phyloP scores from a whole-genome alignment of 2,888 invertebrate genomes.

The Dynastes tityus region DNA sequence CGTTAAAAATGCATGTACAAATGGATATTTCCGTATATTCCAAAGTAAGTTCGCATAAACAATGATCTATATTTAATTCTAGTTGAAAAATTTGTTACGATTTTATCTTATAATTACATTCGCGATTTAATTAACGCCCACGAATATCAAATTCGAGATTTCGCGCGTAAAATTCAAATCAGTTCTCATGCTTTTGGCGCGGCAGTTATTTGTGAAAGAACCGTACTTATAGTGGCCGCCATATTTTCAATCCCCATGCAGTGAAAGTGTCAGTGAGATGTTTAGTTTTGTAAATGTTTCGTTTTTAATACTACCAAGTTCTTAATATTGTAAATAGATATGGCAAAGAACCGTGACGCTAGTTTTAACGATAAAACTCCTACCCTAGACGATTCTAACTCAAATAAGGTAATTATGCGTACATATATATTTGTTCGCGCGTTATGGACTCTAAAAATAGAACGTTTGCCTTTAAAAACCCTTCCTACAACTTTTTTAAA shows the following conservation, averaged over 20 bases:
- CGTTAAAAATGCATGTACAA: slow-evolving; percentile 43
- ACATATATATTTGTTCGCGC: slow-evolving; percentile 64
- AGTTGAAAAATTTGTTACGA: not conserved
- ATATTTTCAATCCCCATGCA: slow-evolving; percentile 70
- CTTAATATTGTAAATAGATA: slow-evolving; percentile 62
- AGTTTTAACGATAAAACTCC: slow-evolving; percentile 61
- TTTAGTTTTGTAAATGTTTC: slow-evolving; percentile 63
- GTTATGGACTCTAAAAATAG: slow-evolving; percentile 67
- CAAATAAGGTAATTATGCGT: slow-evolving; percentile 66
- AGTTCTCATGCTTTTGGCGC: slow-evolving; percentile 49
- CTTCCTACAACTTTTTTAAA: slow-evolving; percentile 5
- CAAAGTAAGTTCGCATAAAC: slow-evolving; percentile 45
- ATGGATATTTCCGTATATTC: slow-evolving; percentile 50
- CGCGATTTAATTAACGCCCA: not conserved
- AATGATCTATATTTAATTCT: not conserved
- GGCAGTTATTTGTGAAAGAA: slow-evolving; percentile 59
- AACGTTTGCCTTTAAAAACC: slow-evolving; percentile 51
- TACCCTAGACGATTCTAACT: slow-evolving; percentile 60
- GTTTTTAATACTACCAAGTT: slow-evolving; percentile 61
- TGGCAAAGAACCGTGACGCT: slow-evolving; percentile 66
- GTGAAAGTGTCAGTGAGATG: slow-evolving; percentile 69
- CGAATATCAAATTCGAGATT: not conserved
- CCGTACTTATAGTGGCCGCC: slow-evolving; percentile 63
- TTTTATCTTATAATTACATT: not conserved
- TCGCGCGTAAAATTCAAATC: slow-evolving; percentile 46